Base-by-base conservation (phyloP, 2,113 vertebrate genomes). In the Melanerpes aurifrons region DNA sequence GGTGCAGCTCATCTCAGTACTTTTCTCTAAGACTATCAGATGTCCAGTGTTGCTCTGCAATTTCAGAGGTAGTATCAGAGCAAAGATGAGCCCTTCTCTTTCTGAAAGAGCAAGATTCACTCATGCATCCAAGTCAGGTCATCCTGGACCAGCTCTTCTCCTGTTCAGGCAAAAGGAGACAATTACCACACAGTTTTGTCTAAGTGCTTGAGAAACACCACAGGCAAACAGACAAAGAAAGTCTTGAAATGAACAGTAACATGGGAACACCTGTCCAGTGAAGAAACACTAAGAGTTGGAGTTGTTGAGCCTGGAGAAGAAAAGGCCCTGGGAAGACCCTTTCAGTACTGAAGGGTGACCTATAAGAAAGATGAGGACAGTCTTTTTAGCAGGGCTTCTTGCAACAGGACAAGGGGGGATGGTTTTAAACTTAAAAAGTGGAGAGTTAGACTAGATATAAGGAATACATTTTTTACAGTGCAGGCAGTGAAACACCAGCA, bases 161-260 rank as follows among this genome's bases (percentile, higher is more conserved):
- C 66, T 14, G 24, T 10, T 66, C 21, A 79, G 40, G 26, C 40
- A 43, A 53, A 74, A 2, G 1, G 48, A 43, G 72, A 70, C 29
- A 32, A 67, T 56, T 37, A 9, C 37, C 24, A 3, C 18, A 17
- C 14, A 3, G 29, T 26, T 80, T 56, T 40, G 15, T n/a, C 6
- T 14, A 63, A 63, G 8, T 32, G 40, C 78, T 77, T 18, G 18
- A 68, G 57, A 57, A 91, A 74, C 21, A 7, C 35, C 20, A 2
- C 2, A 25, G 58, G 48, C 6, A 4, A 61, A n/a, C 0, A 0
- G 50, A 28, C 5, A 35, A 48, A 43, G 2, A 22, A 76, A 87
- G 61, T 70, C 68, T 66, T 6, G 15, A 57, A 15, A 12, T 15
- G 16, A 87, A 61, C 59, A 67, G 74, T 15, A 12, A 50, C 10